Evolutionary conservation across 1,140 invertebrate species (phyloP), one percentile per base, ranked within the genome.

Genomic region (Brachionus rubens): DNA sequence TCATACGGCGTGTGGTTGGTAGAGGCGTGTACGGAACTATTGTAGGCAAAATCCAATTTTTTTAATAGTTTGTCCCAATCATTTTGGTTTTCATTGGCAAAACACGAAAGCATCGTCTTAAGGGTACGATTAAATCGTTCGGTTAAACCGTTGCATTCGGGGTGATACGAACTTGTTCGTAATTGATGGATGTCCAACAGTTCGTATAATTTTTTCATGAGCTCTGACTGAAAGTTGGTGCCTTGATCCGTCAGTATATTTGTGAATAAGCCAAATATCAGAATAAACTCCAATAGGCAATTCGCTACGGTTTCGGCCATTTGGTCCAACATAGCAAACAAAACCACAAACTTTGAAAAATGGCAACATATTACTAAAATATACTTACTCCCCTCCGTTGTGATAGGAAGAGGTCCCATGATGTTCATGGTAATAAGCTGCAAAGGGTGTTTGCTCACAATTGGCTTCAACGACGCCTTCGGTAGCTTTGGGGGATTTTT

Each of bases 271-370:
- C 85, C 85, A 77, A 80, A 83, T 9, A 80, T 70, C 46, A 75
- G 78, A 28, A 86, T 59, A 10, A 81, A 76, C 12, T 83, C 77
- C 26, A 80, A 68, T 0, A 85, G 78, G 0, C 76, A 78, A n/a
- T 81, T 77, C 1, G 82, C 83, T 9, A 85, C 77, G 0, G 81
- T 84, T 36, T 76, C 43, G 0, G 83, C 82, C 14, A 81, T 80
- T 77, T 84, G 81, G 77, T 86, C 80, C 5, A 80, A 80, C 9
- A 85, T 77, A 0, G 81, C 72, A 50, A 81, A 81, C 19, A 78
- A 79, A 78, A 85, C 83, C 0, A 80, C 70, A 79, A 80, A 86
- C 67, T 83, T 86, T 4, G 80, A 85, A 75, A 86, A 86, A 77
- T 79, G 67, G 75, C 84, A 81, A 48, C 77, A 75, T 9, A 82